Evolutionary conservation across 2,888 invertebrate genomes (phyloP), one percentile per base, ranked within the genome.

Genomic region (Tachystola acroxantha): DNA sequence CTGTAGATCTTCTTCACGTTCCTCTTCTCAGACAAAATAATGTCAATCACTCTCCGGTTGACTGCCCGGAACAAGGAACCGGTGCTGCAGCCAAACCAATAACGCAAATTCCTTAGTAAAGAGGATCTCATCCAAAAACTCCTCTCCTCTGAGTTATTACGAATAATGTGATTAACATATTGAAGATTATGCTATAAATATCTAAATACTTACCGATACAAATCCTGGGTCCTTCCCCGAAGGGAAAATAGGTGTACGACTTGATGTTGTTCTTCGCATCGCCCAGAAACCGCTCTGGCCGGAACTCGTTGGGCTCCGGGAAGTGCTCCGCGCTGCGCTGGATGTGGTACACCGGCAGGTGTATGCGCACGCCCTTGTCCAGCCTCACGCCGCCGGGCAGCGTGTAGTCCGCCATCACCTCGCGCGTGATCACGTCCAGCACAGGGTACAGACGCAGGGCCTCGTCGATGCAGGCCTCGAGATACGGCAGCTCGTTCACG

Each of bases 151-250:
- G n/a, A n/a, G n/a, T n/a, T n/a, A n/a, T n/a, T n/a, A n/a, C n/a
- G n/a, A n/a, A n/a, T n/a, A n/a, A n/a, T n/a, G n/a, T n/a, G n/a
- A n/a, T n/a, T n/a, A n/a, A n/a, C n/a, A 6, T 16, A 16, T 6
- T 6, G 3, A 4, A n/a, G n/a, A n/a, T n/a, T n/a, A n/a, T n/a
- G n/a, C n/a, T n/a, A n/a, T n/a, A n/a, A n/a, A n/a, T n/a, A n/a
- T n/a, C n/a, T n/a, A n/a, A n/a, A n/a, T n/a, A 20, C 64, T 55
- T 54, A 80, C 80, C 80, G 9, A 81, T 61, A 39, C 80, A 81
- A 31, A 63, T 50, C 39, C 79, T 62, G 0, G 67, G 76, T 1
- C 80, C 80, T 40, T 74, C 79, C 9, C 81, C 80, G 36, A 79
- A 82, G 0, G 80, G 77, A 28, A 77, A 43, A 36, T 70, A 80